Evolutionary conservation across 2,797 vertebrate genomes (phyloP).

Genomic region (Fratercula arctica): DNA sequence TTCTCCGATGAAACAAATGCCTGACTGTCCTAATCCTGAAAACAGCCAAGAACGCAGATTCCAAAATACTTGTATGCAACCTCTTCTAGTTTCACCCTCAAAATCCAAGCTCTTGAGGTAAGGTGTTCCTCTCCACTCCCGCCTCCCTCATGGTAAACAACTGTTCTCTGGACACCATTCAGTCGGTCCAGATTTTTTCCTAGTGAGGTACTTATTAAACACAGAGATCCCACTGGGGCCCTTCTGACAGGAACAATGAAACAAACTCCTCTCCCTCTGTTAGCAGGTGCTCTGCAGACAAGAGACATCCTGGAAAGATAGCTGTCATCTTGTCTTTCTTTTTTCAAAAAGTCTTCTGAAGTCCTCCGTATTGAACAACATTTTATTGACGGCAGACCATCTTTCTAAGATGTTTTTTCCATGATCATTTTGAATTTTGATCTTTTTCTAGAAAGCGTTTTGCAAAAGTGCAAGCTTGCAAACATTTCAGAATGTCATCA

Average conservation of each 20-base stretch:
- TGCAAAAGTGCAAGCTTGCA: neutral
- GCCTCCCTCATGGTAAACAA: neutral
- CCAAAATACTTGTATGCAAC: neutral
- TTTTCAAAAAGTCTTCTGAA: neutral
- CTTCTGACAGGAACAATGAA: conserved; percentile 1
- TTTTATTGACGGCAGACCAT: neutral
- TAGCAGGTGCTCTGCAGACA: conserved; percentile 9
- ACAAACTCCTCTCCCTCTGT: neutral
- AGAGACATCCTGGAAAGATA: neutral
- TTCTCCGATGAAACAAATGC: neutral
- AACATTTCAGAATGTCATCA: neutral
- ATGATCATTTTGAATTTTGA: neutral
- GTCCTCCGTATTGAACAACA: neutral
- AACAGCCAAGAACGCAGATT: conserved; percentile 6
- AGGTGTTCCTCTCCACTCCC: neutral
- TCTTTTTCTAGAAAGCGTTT: neutral
- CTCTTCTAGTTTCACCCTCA: neutral
- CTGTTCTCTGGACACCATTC: neutral
- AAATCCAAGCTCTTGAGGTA: conserved; percentile 15
- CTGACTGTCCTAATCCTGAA: neutral
- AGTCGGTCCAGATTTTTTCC: conserved; percentile 18
- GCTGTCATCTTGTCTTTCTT: neutral
- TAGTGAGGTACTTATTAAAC: neutral
- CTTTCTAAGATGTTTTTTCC: neutral
- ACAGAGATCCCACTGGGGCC: conserved; percentile 4